A percentile compares a stretch with the other conserved stretches of the same genome.
phyloP scores from a whole-genome alignment of 1,140 invertebrate genomes.

The Microplitis demolitor region DNA sequence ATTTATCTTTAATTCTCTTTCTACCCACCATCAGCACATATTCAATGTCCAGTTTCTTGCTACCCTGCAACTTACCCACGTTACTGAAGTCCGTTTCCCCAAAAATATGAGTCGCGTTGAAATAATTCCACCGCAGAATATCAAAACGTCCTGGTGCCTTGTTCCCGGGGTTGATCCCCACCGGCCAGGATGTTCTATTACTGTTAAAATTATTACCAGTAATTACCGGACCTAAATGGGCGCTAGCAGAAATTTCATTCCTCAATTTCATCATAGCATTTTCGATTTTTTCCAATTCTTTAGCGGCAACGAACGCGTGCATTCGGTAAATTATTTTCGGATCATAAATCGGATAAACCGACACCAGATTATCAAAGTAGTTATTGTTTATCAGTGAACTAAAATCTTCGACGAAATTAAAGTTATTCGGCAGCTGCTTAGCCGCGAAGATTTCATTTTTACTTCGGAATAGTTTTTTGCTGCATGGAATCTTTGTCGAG shows the following conservation, averaged over 20 bases:
- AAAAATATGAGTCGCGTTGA: constrained; percentile 83
- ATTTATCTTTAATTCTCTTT: constrained; percentile 64
- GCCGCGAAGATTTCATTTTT: constrained; percentile 64
- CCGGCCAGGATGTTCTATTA: constrained; percentile 73
- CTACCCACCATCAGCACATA: constrained; percentile 68
- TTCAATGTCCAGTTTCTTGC: constrained; percentile 70
- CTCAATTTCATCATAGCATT: constrained; percentile 60
- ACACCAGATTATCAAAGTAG: constrained; percentile 65
- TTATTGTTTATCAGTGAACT: constrained; percentile 54
- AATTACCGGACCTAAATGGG: constrained; percentile 38
- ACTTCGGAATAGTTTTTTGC: constrained; percentile 45
- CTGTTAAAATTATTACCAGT: constrained; percentile 50
- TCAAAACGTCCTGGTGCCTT: constrained; percentile 81
- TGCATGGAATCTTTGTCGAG: constrained; percentile 68
- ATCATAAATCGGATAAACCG: constrained; percentile 70
- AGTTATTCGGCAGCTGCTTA: constrained; percentile 61
- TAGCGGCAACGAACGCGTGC: constrained; percentile 71
- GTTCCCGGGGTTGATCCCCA: constrained; percentile 73
- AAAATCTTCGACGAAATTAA: constrained; percentile 63
- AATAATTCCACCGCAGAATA: constrained; percentile 81
- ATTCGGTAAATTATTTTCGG: constrained; percentile 71
- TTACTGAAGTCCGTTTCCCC: constrained; percentile 72
- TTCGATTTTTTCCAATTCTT: constrained; percentile 60
- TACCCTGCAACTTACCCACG: constrained; percentile 63
- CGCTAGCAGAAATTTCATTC: constrained; percentile 51